phyloP scores from a whole-genome alignment of 1,140 invertebrate species.

The Habropoda laboriosa region DNA sequence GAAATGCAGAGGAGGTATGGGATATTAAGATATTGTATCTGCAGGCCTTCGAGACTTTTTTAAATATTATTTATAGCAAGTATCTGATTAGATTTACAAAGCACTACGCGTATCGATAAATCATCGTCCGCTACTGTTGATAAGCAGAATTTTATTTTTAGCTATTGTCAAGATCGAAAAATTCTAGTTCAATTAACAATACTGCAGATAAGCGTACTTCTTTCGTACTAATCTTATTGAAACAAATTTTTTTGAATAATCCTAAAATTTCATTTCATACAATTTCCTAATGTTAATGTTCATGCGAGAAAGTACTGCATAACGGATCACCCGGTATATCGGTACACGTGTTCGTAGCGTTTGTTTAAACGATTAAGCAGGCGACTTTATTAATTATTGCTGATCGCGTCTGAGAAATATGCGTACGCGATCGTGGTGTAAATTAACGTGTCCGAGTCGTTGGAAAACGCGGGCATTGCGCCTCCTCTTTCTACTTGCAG shows the following conservation, averaged over 20 bases:
- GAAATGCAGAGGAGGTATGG: background rate
- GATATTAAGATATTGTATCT: constrained; percentile 21
- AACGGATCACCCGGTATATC: background rate
- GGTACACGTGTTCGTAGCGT: background rate
- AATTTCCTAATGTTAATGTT: too few species aligned
- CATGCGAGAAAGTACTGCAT: background rate
- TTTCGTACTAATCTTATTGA: too few species aligned
- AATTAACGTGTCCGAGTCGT: constrained; percentile 45
- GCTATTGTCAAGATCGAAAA: too few species aligned
- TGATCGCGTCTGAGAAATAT: constrained; percentile 40
- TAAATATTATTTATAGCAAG: constrained; percentile 3
- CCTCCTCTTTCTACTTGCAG: constrained; percentile 5
- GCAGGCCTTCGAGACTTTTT: background rate
- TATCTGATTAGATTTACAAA: constrained; percentile 13
- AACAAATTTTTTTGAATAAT: too few species aligned
- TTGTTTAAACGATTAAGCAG: constrained; percentile 6
- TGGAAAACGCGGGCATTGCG: constrained; percentile 3
- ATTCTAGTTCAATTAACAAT: too few species aligned
- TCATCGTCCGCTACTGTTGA: background rate
- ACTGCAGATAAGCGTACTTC: too few species aligned
- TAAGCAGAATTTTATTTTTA: background rate
- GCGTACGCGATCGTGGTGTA: constrained; percentile 10
- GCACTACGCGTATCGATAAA: background rate
- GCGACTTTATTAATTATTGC: constrained; percentile 56
- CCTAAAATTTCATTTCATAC: too few species aligned